A percentile compares a stretch with the other conserved stretches of the same genome.
Evolutionary conservation across 2,797 vertebrate genomes (phyloP).

Genomic region (Myotis findleyi): DNA sequence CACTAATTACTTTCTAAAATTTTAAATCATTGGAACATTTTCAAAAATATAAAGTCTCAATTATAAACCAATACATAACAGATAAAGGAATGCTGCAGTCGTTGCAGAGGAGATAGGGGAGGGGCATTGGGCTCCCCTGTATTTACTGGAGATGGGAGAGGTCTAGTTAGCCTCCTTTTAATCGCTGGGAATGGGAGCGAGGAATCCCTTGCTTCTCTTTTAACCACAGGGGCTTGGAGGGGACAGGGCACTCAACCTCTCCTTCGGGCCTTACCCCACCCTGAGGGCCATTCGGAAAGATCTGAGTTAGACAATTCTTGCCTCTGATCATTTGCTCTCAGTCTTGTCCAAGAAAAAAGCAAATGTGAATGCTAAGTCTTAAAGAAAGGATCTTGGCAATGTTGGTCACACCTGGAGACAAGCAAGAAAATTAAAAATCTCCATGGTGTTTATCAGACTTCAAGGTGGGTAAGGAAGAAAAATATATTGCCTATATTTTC

Average conservation of each 20-base stretch:
- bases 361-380: neutral
- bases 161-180: neutral
- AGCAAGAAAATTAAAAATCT: slow-evolving; percentile 14
- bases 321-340: neutral
- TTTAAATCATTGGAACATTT: neutral
- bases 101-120: neutral
- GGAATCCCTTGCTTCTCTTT: neutral
- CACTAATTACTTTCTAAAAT: neutral
- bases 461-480: slow-evolving; percentile 44
- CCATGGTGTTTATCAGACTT: slow-evolving; percentile 14
- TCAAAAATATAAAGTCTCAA: neutral
- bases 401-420: neutral
- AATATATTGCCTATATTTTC: slow-evolving; percentile 5
- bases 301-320: neutral
- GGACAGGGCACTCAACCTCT: neutral
- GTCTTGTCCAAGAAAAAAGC: neutral
- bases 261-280: neutral
- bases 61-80: neutral
- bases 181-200: neutral
- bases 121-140: neutral
- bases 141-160: neutral
- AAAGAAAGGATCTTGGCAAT: slow-evolving; percentile 37
- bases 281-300: neutral
- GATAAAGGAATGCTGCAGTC: neutral
- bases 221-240: neutral